Conservation (phyloP, 2,797 vertebrate genomes). For the Bradypodion pumilum region DNA sequence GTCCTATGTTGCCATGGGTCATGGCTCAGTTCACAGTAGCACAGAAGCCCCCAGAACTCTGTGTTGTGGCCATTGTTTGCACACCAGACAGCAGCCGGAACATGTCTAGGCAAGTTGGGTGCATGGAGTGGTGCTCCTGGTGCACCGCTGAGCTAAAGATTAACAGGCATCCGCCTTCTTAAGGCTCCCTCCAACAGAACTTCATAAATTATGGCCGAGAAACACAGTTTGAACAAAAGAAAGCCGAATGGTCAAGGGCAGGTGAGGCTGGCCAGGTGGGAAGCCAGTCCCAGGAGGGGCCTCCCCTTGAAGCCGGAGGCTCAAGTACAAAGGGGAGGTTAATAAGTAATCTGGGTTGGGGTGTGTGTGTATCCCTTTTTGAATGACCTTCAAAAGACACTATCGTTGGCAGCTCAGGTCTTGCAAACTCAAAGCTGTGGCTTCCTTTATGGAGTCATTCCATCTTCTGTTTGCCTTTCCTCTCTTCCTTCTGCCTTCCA, state of each 20-base stretch:
- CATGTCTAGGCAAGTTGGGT: constrained; percentile 9
- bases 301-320: accelerated
- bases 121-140: not conserved
- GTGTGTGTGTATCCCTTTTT: not conserved
- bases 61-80: not conserved
- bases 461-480: too few species aligned
- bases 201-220: not conserved
- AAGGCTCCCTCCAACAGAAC: not conserved
- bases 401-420: too few species aligned
- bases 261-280: not conserved
- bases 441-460: too few species aligned
- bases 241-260: not conserved
- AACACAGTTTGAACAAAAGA: not conserved
- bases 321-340: accelerated
- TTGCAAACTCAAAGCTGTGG: too few species aligned
- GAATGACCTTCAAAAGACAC: too few species aligned
- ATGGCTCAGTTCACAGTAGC: not conserved
- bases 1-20: not conserved
- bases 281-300: not conserved
- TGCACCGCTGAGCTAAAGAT: constrained; percentile 27
- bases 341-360: constrained; percentile 45
- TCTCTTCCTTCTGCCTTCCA: too few species aligned
- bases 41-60: not conserved
- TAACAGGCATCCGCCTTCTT: not conserved
- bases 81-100: not conserved